Percentiles rank a stretch among this genome's conserved stretches.
Evolutionary conservation across 2,888 invertebrate species (phyloP).

Genomic region (Alitta virens): DNA sequence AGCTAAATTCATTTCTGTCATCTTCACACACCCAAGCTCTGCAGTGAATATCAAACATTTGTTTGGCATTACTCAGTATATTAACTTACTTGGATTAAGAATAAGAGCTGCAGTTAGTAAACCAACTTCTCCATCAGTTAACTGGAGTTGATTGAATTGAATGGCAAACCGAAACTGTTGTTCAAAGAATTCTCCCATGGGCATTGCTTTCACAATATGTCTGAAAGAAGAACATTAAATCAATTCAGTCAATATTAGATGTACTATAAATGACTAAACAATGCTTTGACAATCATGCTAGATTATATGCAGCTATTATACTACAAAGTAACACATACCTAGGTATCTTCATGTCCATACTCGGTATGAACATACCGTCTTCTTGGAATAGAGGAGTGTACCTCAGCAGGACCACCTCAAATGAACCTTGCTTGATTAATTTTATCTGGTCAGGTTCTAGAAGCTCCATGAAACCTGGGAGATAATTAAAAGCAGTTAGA

Average conservation of each 20-base stretch:
- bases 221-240: slow-evolving; percentile 19
- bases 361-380: slow-evolving; percentile 51
- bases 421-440: slow-evolving; percentile 55
- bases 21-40: background rate
- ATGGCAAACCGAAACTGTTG: slow-evolving; percentile 52
- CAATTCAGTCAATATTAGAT: too few relatives aligned
- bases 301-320: too few relatives aligned
- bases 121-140: slow-evolving; percentile 51
- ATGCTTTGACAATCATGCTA: too few relatives aligned
- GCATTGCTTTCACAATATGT: slow-evolving; percentile 41
- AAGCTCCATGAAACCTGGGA: slow-evolving; percentile 48
- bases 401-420: slow-evolving; percentile 52
- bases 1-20: background rate
- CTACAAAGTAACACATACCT: slow-evolving; percentile 40
- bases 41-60: too few relatives aligned
- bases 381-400: slow-evolving; percentile 50
- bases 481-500: slow-evolving; percentile 16
- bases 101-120: slow-evolving; percentile 50
- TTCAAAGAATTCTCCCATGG: slow-evolving; percentile 50
- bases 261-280: too few relatives aligned
- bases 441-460: slow-evolving; percentile 55
- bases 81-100: slow-evolving; percentile 50
- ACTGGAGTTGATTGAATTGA: slow-evolving; percentile 41
- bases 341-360: slow-evolving; percentile 48
- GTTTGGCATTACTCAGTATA: too few relatives aligned